Base-by-base conservation (phyloP, 2,797 vertebrate genomes). In the Eospalax fontanierii region DNA sequence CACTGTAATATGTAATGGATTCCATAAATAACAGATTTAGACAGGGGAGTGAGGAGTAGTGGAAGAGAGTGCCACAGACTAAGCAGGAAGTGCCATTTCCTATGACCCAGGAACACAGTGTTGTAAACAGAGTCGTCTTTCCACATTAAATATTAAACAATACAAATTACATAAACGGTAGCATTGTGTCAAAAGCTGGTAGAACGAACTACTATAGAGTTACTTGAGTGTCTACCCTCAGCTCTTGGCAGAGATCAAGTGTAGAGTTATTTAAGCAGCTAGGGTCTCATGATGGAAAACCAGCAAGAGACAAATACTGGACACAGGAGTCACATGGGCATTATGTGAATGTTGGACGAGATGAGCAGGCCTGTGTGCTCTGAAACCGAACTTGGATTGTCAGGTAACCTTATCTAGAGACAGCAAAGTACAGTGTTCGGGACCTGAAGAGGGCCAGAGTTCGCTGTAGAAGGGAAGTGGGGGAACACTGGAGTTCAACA, bases 11-110 rank as follows among this genome's bases (percentile, higher is more conserved):
- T 79, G 43, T 89, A 83, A 75, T 83, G 15, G 14, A n/a, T 90
- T 87, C 61, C 93, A 79, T 89, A 88, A 92, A 63, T 91, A 86
- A 83, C 26, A 65, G 82, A 91, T 40, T 79, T 75, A 50, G 57
- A 82, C 90, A 15, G 26, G 82, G 38, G 22, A 73, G 12, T 54
- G 43, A 75, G 81, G 43, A 63, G 6, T 43, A 68, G 68, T 6
- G 22, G 4, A 50, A 86, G 54, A 75, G 59, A 63, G 26, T 33
- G 7, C 12, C 50, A 0, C 24, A 46, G 19, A 50, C 50, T 54
- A 66, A 83, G 46, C 57, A 59, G 50, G 78, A 84, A 54, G 4
- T 7, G 3, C 22, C 24, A 11, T 59, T 95, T 30, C 22, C 40
- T 0, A 24, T 66, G 83, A 79, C 66, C 1, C 28, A 85, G 59